Conservation (phyloP, 2,797 vertebrate species). For the Amblyopsis hoosieri region DNA sequence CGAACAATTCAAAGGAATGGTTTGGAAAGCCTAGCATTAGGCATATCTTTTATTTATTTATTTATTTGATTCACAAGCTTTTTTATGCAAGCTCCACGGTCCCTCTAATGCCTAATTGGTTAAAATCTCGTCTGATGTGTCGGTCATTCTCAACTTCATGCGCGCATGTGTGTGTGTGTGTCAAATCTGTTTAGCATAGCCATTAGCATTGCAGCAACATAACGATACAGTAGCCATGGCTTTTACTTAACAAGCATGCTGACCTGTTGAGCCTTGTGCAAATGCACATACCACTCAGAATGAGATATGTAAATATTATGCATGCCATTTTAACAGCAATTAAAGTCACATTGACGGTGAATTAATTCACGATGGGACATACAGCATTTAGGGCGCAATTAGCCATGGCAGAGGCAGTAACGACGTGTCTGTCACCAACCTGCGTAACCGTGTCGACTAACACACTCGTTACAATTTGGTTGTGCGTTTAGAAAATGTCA, state of each 20-base stretch:
- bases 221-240: no score
- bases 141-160: background rate
- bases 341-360: constrained; percentile 66
- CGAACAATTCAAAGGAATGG: constrained; percentile 44
- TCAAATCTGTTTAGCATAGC: background rate
- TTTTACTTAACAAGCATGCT: constrained; percentile 5
- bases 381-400: constrained; percentile 72
- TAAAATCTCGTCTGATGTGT: background rate
- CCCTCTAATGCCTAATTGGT: no score
- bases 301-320: constrained; percentile 64
- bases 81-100: background rate
- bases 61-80: constrained; percentile 28
- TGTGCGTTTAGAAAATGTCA: constrained; percentile 71
- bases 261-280: constrained; percentile 53
- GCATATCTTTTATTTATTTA: constrained; percentile 18
- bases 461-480: constrained; percentile 56
- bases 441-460: constrained; percentile 52
- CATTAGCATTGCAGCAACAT: background rate
- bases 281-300: constrained; percentile 30
- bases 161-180: background rate
- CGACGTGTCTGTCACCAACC: constrained; percentile 55
- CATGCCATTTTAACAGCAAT: constrained; percentile 60
- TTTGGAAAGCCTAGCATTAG: constrained; percentile 46
- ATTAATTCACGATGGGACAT: constrained; percentile 65
- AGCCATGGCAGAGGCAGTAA: constrained; percentile 53